Percentiles rank a stretch among this genome's conserved stretches.
phyloP scores from a whole-genome alignment of 1,140 invertebrate genomes.

The Rhopalosiphum maidis region DNA sequence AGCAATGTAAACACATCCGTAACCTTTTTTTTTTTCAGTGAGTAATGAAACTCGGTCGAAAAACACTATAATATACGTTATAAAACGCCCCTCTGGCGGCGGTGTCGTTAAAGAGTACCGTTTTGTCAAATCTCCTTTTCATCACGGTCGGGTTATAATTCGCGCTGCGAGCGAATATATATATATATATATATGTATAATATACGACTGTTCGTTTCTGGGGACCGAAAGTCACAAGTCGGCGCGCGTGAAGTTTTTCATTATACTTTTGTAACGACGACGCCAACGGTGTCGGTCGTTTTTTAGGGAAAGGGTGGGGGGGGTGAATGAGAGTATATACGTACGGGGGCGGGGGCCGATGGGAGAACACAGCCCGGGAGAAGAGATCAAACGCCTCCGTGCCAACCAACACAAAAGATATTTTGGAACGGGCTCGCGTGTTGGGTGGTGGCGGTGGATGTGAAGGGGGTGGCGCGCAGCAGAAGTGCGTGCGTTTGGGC shows the following conservation, averaged over 20 bases:
- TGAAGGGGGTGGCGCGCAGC: background rate
- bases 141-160: conserved; percentile 29
- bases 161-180: conserved; percentile 22
- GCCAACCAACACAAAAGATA: conserved; percentile 17
- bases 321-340: background rate
- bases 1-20: background rate
- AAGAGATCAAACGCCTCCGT: conserved; percentile 39
- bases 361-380: background rate
- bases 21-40: background rate
- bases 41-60: conserved; percentile 40
- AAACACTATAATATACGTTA: background rate
- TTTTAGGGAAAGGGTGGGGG: background rate
- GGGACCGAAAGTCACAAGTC: conserved; percentile 20
- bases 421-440: conserved; percentile 11
- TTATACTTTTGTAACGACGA: conserved; percentile 20
- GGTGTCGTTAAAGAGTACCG: conserved; percentile 32
- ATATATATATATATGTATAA: background rate
- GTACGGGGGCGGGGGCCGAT: background rate
- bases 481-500: conserved; percentile 8
- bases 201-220: background rate
- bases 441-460: too few species aligned
- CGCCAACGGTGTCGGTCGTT: background rate
- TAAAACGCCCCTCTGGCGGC: conserved; percentile 13
- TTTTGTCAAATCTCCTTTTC: conserved; percentile 42
- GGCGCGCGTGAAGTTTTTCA: conserved; percentile 37